Percentiles rank a stretch among this genome's conserved stretches.
Conservation (phyloP, 2,888 invertebrate genomes). For the Macrosiphum euphorbiae region DNA sequence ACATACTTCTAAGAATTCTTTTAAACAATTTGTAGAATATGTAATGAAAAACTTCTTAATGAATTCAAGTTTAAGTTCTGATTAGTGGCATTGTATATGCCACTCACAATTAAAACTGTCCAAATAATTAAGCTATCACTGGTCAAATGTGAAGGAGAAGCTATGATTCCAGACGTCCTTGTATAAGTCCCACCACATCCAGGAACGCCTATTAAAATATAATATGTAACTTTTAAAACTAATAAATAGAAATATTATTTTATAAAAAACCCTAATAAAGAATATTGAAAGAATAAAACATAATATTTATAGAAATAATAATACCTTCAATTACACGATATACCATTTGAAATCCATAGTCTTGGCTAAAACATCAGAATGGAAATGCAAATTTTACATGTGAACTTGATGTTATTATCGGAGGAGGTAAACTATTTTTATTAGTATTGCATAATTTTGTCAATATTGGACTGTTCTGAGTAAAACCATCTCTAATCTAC, state of each 20-base stretch:
- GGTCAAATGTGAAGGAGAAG: slow-evolving; percentile 8
- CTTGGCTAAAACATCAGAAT: slow-evolving; percentile 80
- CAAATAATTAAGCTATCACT: slow-evolving; percentile 8
- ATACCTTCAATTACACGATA: slow-evolving; percentile 72
- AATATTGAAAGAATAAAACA: neutral
- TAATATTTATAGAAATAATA: neutral
- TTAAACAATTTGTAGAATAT: slow-evolving; percentile 63
- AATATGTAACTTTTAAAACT: neutral
- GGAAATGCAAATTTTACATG: slow-evolving; percentile 77
- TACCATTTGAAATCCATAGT: slow-evolving; percentile 88
- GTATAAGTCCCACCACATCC: slow-evolving; percentile 87
- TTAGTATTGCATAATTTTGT: slow-evolving; percentile 82
- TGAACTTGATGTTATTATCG: slow-evolving; percentile 75
- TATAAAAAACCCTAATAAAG: neutral
- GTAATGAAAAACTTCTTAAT: slow-evolving; percentile 80
- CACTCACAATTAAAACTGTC: slow-evolving; percentile 82
- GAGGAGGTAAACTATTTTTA: slow-evolving; percentile 76
- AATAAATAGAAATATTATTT: neutral
- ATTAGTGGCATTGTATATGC: slow-evolving; percentile 78
- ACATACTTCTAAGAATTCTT: slow-evolving; percentile 38
- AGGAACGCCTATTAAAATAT: slow-evolving; percentile 76
- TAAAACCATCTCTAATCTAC: slow-evolving; percentile 75
- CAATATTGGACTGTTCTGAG: slow-evolving; percentile 73
- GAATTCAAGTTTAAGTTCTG: slow-evolving; percentile 76
- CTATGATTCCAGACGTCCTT: slow-evolving; percentile 72